These are phyloP conservation scores for Cryptus armator DNA, from an alignment of 2,888 invertebrate genomes.

Conservation along the genomic window DNA sequence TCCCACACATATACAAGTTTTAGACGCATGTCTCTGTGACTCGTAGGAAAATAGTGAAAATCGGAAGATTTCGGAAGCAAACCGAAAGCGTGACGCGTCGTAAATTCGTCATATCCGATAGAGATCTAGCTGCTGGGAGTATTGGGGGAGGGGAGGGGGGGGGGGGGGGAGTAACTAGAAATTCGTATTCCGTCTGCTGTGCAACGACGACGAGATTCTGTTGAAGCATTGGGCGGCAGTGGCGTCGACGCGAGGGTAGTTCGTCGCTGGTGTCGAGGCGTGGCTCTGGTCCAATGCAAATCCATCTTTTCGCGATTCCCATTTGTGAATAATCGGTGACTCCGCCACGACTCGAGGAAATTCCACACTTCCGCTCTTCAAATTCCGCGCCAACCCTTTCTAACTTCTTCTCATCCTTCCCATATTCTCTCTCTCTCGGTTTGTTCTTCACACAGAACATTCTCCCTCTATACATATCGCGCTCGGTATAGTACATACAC, in stretches of 20 bases:
- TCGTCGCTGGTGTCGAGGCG: constrained; percentile 16
- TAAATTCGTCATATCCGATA: constrained; percentile 64
- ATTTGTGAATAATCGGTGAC: constrained; percentile 33
- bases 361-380: not conserved
- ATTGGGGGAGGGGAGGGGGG: too few species aligned
- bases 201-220: constrained; percentile 34
- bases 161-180: constrained; percentile 51
- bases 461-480: not conserved
- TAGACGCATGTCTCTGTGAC: not conserved
- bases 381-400: not conserved
- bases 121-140: constrained; percentile 26
- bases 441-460: not conserved
- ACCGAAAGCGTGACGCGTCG: constrained; percentile 63
- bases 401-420: not conserved
- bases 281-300: constrained; percentile 20
- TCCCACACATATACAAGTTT: constrained; percentile 45
- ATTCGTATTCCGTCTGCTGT: constrained; percentile 66
- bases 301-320: constrained; percentile 42
- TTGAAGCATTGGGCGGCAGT: not conserved
- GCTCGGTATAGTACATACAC: not conserved
- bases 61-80: constrained; percentile 43
- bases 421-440: not conserved
- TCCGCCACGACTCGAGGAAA: constrained; percentile 23
- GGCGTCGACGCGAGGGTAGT: constrained; percentile 16
- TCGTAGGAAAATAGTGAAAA: constrained; percentile 39